A percentile compares a stretch with the other conserved stretches of the same genome.
These are phyloP conservation scores for Acanthoscelides obtectus DNA, from an alignment of 2,888 invertebrate genomes.

Conservation along the genomic window DNA sequence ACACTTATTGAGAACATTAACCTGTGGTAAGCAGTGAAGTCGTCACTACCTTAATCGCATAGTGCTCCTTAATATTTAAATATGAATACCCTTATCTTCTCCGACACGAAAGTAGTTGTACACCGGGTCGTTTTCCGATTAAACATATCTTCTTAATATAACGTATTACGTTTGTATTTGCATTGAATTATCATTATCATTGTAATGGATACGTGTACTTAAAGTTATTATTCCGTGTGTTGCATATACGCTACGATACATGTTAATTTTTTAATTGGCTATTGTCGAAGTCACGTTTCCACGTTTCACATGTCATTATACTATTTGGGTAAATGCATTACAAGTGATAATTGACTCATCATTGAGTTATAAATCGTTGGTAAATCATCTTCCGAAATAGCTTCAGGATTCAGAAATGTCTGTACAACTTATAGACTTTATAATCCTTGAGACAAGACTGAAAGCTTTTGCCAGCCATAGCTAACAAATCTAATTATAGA, in stretches of 20 bases:
- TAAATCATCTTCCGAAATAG: too few relatives aligned
- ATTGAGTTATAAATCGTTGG: neutral
- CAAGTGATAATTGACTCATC: neutral
- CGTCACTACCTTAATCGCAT: too few relatives aligned
- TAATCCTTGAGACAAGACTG: too few relatives aligned
- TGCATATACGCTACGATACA: neutral
- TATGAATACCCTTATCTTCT: slow-evolving; percentile 9
- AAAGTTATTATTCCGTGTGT: neutral
- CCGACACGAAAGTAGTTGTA: slow-evolving; percentile 1
- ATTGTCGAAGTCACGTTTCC: neutral
- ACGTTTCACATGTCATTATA: neutral
- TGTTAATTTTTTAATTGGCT: neutral
- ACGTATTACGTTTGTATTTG: neutral
- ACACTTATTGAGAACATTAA: too few relatives aligned
- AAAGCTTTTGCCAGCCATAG: too few relatives aligned
- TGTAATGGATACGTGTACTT: neutral
- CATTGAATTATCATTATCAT: neutral
- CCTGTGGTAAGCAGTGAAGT: too few relatives aligned
- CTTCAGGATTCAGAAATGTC: too few relatives aligned
- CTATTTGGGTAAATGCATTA: neutral
- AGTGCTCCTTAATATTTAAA: too few relatives aligned
- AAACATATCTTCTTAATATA: neutral
- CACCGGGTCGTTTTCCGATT: neutral
- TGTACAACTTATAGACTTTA: too few relatives aligned
- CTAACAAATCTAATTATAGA: too few relatives aligned